Evolutionary conservation across 2,888 invertebrate genomes (phyloP).

Genomic region (Erebia ligea): DNA sequence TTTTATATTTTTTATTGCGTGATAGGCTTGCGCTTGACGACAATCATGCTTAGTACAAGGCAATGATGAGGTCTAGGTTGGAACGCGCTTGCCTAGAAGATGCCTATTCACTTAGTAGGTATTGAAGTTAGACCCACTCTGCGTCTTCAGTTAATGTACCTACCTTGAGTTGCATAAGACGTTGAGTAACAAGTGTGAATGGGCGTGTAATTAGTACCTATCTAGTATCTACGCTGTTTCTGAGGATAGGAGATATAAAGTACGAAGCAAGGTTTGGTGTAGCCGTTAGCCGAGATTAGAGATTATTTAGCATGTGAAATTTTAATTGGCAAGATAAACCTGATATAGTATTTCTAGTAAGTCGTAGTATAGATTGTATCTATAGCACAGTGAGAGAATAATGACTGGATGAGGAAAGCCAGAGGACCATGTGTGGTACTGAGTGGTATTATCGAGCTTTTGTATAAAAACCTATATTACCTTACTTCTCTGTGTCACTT

Average conservation of each 20-base stretch:
- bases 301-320: constrained; percentile 5
- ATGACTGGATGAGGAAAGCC: background rate
- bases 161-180: constrained; percentile 32
- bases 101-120: background rate
- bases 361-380: background rate
- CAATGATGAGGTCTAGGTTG: no score
- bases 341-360: background rate
- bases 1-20: no score
- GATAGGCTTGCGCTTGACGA: no score
- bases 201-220: constrained; percentile 35
- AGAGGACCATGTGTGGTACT: no score
- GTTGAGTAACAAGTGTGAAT: constrained; percentile 39
- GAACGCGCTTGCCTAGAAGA: no score
- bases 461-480: no score
- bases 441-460: background rate
- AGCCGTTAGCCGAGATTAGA: constrained; percentile 8
- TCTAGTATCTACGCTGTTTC: constrained; percentile 29
- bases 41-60: no score
- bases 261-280: constrained; percentile 8
- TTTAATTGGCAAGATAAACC: background rate
- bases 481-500: no score
- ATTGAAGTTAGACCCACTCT: background rate
- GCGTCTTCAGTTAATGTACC: constrained; percentile 6
- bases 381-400: background rate
- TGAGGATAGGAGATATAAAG: background rate